phyloP scores from a whole-genome alignment of 2,797 vertebrate genomes.

The Myotis vivesi region DNA sequence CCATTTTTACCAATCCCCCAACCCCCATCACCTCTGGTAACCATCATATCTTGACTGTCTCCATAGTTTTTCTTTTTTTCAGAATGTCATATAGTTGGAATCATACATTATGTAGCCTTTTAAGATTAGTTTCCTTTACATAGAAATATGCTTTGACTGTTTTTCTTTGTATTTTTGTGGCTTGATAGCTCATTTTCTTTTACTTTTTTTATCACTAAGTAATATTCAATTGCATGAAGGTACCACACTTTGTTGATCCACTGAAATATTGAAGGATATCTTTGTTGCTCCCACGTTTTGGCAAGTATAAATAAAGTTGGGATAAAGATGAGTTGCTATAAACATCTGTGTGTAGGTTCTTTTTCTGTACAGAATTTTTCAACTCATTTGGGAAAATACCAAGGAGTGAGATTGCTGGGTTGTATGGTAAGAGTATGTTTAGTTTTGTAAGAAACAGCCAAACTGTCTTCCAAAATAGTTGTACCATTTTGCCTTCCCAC shows the following conservation, averaged over 20 bases:
- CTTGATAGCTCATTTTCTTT: not conserved
- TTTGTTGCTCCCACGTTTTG: not conserved
- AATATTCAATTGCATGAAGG: not conserved
- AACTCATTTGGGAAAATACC: not conserved
- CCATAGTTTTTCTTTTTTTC: no score
- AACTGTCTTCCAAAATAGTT: not conserved
- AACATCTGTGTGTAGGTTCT: not conserved
- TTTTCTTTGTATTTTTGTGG: not conserved
- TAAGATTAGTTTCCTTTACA: not conserved
- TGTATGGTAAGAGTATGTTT: not conserved
- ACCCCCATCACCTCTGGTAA: no score
- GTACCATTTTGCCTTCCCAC: not conserved
- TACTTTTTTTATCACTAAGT: not conserved
- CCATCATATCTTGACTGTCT: no score
- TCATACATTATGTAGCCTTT: not conserved
- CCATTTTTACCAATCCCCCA: no score
- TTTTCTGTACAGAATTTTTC: not conserved
- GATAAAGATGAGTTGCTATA: not conserved
- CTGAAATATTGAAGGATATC: not conserved
- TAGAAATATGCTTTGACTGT: not conserved
- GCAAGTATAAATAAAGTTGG: not conserved
- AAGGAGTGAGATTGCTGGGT: not conserved
- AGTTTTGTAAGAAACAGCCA: not conserved
- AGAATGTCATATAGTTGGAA: no score
- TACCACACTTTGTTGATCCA: not conserved